These are phyloP conservation scores for Ibycter americanus DNA, from an alignment of 2,797 vertebrate genomes.

Conservation along the genomic window DNA sequence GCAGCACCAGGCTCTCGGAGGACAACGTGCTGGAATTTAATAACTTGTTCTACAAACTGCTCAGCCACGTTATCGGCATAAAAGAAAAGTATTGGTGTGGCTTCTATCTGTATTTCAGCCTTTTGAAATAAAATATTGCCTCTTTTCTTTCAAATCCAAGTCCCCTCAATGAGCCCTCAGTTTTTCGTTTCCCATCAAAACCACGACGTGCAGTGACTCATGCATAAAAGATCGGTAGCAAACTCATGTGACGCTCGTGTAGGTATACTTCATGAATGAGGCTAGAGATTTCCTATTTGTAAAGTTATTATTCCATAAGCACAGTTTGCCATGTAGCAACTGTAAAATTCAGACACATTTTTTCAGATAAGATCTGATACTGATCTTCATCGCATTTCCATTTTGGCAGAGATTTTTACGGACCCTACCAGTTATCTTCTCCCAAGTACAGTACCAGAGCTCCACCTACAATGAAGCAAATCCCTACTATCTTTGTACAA, in stretches of 20 bases:
- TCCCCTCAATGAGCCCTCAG: neutral
- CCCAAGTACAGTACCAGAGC: neutral
- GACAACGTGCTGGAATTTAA: neutral
- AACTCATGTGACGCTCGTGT: neutral
- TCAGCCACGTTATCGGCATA: rapidly evolving
- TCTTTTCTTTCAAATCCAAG: neutral
- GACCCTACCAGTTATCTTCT: neutral
- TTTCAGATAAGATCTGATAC: conserved; percentile 17
- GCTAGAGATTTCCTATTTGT: conserved; percentile 33
- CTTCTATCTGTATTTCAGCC: neutral
- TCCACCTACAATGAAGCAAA: neutral
- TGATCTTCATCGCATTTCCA: neutral
- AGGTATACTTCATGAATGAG: conserved; percentile 33
- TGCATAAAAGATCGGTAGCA: conserved; percentile 49
- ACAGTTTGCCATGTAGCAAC: conserved; percentile 36
- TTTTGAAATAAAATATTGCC: neutral
- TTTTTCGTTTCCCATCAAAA: conserved; percentile 55
- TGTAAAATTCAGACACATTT: conserved; percentile 42
- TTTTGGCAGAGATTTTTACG: conserved; percentile 1
- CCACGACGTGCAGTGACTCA: neutral
- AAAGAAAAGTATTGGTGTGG: neutral
- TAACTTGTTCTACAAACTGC: neutral
- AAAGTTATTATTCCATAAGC: conserved; percentile 22
- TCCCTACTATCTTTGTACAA: neutral
- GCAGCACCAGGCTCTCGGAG: neutral